phyloP scores from a whole-genome alignment of 2,888 invertebrate species.

The Zaprionus obscuricornis region DNA sequence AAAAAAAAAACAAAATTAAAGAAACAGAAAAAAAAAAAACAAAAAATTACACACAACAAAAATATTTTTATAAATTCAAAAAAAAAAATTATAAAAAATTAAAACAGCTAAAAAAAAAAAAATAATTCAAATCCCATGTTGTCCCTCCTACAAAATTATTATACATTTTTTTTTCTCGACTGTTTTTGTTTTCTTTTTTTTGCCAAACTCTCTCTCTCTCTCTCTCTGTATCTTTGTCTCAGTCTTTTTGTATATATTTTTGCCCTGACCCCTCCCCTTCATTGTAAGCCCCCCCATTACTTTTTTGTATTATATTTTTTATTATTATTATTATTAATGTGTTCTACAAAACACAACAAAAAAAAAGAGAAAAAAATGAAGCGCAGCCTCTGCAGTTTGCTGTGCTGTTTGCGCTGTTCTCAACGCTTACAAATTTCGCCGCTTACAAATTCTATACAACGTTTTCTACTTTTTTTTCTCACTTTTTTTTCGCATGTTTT shows the following conservation, averaged over 20 bases:
- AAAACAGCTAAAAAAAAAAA: constrained; percentile 3
- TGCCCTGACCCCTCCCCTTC: constrained; percentile 3
- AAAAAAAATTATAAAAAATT: constrained; percentile 7
- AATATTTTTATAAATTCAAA: too few relatives aligned
- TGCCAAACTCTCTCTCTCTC: constrained; percentile 21
- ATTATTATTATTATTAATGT: constrained; percentile 17
- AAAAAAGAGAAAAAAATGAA: too few relatives aligned
- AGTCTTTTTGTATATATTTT: constrained; percentile 52
- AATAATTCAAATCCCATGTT: constrained; percentile 74
- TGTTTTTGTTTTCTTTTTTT: constrained; percentile 25
- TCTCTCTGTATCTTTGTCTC: constrained; percentile 23
- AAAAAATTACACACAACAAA: constrained; percentile 39
- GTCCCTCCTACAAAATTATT: constrained; percentile 78
- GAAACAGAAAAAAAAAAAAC: background rate
- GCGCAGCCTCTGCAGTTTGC: constrained; percentile 51
- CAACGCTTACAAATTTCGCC: constrained; percentile 24
- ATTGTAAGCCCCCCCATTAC: too few relatives aligned
- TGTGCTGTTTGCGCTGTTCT: constrained; percentile 40
- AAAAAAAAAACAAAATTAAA: constrained; percentile 8
- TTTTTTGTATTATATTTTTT: constrained; percentile 12
- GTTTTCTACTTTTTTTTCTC: too few relatives aligned
- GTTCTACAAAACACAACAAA: too few relatives aligned
- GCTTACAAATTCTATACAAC: too few relatives aligned
- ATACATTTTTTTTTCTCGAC: constrained; percentile 12
- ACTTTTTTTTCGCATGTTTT: constrained; percentile 31